These are phyloP conservation scores for Selenia dentaria DNA, from an alignment of 2,888 invertebrate genomes.

Conservation along the genomic window DNA sequence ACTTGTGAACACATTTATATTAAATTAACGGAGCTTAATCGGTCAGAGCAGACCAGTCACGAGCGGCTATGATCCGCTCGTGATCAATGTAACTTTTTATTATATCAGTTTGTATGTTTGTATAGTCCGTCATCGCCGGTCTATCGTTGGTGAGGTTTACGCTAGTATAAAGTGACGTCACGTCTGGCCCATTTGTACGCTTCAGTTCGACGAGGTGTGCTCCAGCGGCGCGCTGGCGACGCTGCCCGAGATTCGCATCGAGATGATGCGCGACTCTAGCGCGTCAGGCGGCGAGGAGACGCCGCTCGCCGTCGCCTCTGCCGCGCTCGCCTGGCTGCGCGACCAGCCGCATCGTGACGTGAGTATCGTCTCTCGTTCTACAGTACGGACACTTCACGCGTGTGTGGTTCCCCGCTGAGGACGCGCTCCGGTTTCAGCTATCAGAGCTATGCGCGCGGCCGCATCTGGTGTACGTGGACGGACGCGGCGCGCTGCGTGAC, in stretches of 20 bases:
- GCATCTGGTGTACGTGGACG: slow-evolving; percentile 90
- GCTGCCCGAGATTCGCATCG: slow-evolving; percentile 88
- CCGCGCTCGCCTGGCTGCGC: slow-evolving; percentile 87
- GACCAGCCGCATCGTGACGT: slow-evolving; percentile 50
- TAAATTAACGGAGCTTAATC: too few species aligned
- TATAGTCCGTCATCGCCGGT: too few species aligned
- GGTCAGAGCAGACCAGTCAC: too few species aligned
- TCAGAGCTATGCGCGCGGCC: slow-evolving; percentile 85
- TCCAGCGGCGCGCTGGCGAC: slow-evolving; percentile 86
- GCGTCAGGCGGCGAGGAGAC: slow-evolving; percentile 86
- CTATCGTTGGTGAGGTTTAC: too few species aligned
- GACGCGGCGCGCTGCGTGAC: slow-evolving; percentile 91
- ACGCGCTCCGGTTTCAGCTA: neutral
- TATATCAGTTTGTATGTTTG: too few species aligned
- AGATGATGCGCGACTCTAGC: slow-evolving; percentile 89
- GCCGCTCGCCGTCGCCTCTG: slow-evolving; percentile 84
- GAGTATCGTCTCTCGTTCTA: slow-evolving; percentile 14
- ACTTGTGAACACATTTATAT: too few species aligned
- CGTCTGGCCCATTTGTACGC: neutral
- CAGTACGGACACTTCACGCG: neutral
- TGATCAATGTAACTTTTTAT: too few species aligned
- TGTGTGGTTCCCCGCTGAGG: neutral
- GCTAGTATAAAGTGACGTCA: too few species aligned
- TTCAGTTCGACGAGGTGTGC: slow-evolving; percentile 87
- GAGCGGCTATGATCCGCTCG: too few species aligned